Base-by-base conservation (phyloP, 2,113 vertebrate genomes). In the Phoenicopterus ruber region DNA sequence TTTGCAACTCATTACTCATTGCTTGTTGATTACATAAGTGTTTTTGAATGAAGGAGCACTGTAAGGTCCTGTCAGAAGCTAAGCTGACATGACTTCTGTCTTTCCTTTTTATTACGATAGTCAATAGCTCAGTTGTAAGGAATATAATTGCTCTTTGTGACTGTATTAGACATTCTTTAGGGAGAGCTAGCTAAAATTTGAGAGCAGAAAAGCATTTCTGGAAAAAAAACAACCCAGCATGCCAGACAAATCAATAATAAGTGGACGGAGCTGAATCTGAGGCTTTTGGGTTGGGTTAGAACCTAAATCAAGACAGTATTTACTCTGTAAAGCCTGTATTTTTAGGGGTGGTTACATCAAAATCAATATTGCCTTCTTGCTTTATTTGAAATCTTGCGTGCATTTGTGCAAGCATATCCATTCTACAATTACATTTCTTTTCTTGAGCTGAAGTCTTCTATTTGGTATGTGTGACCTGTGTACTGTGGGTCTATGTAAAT, bases 121-220 rank as follows among this genome's bases (percentile, higher is more conserved):
- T 97, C 96, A 97, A 97, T 94, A 95, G 96, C 85, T 93, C 94
- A 74, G 92, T 97, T 98, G 93, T 97, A 95, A 98, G 96, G 89
- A 95, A 44, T 38, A 97, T 95, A 97, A 97, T 98, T 97, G 96
- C 84, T 96, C 93, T 96, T 97, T 94, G 82, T 97, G 95, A 96
- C 96, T 92, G 80, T 79, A 74, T 90, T 62, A 77, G 85, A 73
- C 78, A 94, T 97, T 96, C 91, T 92, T 97, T 96, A 86, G 82
- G 46, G 63, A 91, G 84, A 97, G 86, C 85, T 91, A 94, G 86
- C 93, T 94, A 94, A 84, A 95, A 93, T 94, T 86, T 93, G 82
- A 88, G 46, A 80, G 86, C 76, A 88, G 90, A 96, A 96, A 97
- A 91, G 50, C 86, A 91, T 95, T 96, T 44, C 65, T 94, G 85